A percentile compares a stretch with the other conserved stretches of the same genome.
Evolutionary conservation across 92 coral and sea anemone genomes (phyloP).

Genomic region (Bergia puertoricense): DNA sequence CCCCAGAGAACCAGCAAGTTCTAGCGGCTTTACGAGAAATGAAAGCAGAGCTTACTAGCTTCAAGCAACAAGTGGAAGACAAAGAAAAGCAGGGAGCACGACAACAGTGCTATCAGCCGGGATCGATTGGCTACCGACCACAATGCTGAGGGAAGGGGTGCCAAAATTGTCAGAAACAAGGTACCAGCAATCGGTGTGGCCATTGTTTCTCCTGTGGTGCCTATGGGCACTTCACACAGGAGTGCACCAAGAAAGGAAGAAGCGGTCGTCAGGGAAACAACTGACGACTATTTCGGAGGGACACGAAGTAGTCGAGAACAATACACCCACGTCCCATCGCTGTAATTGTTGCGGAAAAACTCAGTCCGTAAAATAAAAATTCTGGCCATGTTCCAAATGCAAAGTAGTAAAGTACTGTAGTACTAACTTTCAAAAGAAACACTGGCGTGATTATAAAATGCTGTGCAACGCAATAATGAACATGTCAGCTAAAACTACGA

Average conservation of each 20-base stretch:
- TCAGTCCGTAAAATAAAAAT: slow-evolving; percentile 21
- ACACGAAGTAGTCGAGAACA: slow-evolving; percentile 58
- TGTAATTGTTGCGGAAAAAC: slow-evolving; percentile 48
- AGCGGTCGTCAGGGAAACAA: slow-evolving; percentile 55
- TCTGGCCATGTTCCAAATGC: slow-evolving; percentile 50
- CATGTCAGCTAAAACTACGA: too few species aligned
- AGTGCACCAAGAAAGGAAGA: too few species aligned
- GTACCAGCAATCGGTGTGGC: too few species aligned
- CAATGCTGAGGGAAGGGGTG: too few species aligned
- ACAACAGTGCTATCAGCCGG: not conserved
- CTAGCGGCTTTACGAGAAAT: not conserved
- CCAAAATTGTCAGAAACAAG: too few species aligned
- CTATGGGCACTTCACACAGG: too few species aligned
- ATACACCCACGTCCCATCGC: slow-evolving; percentile 34
- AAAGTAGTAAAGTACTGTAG: slow-evolving; percentile 51
- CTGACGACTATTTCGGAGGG: slow-evolving; percentile 60
- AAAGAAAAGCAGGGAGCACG: too few species aligned
- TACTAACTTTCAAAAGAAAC: slow-evolving; percentile 42
- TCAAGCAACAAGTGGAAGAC: slow-evolving; percentile 25
- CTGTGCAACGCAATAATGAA: slow-evolving; percentile 23
- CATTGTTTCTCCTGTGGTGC: too few species aligned
- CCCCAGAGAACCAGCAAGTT: slow-evolving; percentile 11
- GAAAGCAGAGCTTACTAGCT: not conserved
- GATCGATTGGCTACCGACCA: too few species aligned
- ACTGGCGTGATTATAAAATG: slow-evolving; percentile 48